phyloP scores from a whole-genome alignment of 1,140 invertebrate genomes.

The Sweltsa coloradensis region DNA sequence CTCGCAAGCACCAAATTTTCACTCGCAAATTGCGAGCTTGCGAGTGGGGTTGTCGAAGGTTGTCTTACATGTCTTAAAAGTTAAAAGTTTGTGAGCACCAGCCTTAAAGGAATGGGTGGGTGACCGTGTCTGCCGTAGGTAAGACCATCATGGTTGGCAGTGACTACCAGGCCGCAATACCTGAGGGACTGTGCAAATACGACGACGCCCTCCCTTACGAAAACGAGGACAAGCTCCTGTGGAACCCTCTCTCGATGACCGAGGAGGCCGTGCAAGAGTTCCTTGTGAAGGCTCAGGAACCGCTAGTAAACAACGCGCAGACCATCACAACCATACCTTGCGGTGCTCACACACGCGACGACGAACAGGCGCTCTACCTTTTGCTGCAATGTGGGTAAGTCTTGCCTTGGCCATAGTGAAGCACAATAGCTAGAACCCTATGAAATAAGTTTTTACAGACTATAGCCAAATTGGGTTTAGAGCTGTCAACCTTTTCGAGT shows the following conservation, averaged over 20 bases:
- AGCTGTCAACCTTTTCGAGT: too few relatives aligned
- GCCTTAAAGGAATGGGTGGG: conserved; percentile 63
- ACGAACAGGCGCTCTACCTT: conserved; percentile 87
- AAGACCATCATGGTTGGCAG: conserved; percentile 90
- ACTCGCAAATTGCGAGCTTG: too few relatives aligned
- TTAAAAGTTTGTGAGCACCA: conserved; percentile 64
- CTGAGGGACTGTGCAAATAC: conserved; percentile 80
- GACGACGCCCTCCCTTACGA: conserved; percentile 90
- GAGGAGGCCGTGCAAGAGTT: conserved; percentile 71
- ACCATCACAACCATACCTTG: conserved; percentile 50
- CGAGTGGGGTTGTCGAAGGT: too few relatives aligned
- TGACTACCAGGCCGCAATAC: conserved; percentile 88
- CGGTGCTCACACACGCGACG: conserved; percentile 76
- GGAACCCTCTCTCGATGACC: conserved; percentile 71
- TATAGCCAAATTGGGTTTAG: too few relatives aligned
- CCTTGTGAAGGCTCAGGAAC: conserved; percentile 53
- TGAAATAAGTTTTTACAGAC: too few relatives aligned
- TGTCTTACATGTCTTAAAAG: conserved; percentile 22
- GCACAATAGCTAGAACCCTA: too few relatives aligned
- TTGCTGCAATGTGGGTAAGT: conserved; percentile 87
- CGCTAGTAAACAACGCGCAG: conserved; percentile 27
- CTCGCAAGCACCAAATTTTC: too few relatives aligned
- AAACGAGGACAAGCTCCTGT: conserved; percentile 90
- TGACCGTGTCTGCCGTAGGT: too few relatives aligned
- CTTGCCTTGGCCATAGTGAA: too few relatives aligned